Base-by-base conservation (phyloP, 92 coral and sea anemone species). In the Desmophyllum pertusum region DNA sequence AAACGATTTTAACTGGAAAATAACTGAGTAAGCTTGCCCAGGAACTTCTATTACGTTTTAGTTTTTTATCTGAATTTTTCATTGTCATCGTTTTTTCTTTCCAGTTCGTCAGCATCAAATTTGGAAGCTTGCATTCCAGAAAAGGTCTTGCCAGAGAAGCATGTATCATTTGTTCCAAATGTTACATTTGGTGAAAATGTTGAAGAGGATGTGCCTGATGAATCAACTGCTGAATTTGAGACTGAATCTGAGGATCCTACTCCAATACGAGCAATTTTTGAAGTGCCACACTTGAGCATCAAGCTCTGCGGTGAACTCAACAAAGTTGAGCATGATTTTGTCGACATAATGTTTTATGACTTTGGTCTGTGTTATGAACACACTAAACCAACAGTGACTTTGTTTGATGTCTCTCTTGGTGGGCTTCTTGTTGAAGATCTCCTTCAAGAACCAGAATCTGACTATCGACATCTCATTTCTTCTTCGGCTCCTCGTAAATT, bases 221-320 rank as follows among this genome's bases (percentile, higher is more conserved):
- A 83, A 67, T 37, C 76, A 10, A 75, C 50, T 38, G 55, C 61
- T 14, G 82, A 82, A 29, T 65, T 75, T 65, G 82, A 57, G 15
- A 82, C 52, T 80, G 73, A 72, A 64, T 88, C 91, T 4, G 96
- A 93, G 29, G 97, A 83, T 31, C 83, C 64, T 75, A 97, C 97
- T 0, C 98, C 99, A 55, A 77, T 94, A 65, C 75, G 84, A 62
- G 97, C 98, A 17, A 77, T 80, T 72, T 87, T 94, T 55, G 91
- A 89, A 55, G 94, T 97, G 70, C 99, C 99, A 15, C 91, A 94
- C 51, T 92, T 97, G 48, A 94, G 98, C 83, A 85, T 97, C 81
- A 93, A 97, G 83, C 91, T 97, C 18, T 89, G 95, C 27, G 99
- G 99, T 2, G 95, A 92, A 31, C 90, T 97, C 35, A 92, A 94